These are phyloP conservation scores for Drosophila rufa DNA, from an alignment of 1,140 invertebrate species.

Conservation along the genomic window DNA sequence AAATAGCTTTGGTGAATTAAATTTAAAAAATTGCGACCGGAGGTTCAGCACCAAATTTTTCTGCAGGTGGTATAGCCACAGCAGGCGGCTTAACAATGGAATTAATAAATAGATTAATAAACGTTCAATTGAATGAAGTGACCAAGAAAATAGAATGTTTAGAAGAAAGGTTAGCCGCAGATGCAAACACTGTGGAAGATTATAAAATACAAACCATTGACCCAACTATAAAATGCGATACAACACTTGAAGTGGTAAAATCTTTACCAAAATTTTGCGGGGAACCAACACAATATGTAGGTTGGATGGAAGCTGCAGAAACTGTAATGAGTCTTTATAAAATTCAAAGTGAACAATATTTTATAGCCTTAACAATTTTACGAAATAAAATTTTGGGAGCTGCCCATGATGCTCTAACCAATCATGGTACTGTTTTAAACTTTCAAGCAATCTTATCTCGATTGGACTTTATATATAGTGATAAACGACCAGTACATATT, in stretches of 20 bases:
- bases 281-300: constrained; percentile 16
- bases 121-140: not conserved
- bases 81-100: not conserved
- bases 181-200: constrained; percentile 2
- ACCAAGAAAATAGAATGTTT: not conserved
- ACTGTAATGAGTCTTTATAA: not conserved
- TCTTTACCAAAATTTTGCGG: not conserved
- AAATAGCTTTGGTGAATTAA: no score
- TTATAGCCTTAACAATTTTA: constrained; percentile 5
- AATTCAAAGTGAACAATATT: not conserved
- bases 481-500: not conserved
- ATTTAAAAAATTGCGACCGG: no score
- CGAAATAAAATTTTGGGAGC: constrained; percentile 4
- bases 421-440: constrained; percentile 4
- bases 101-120: constrained; percentile 11
- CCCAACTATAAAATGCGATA: not conserved
- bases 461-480: constrained; percentile 3
- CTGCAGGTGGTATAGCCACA: not conserved
- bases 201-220: constrained; percentile 11
- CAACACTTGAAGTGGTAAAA: not conserved
- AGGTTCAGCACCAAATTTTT: no score
- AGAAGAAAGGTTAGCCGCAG: not conserved
- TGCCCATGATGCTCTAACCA: not conserved
- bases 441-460: constrained; percentile 8
- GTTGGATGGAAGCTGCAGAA: constrained; percentile 7